A percentile compares a stretch with the other conserved stretches of the same genome.
These are phyloP conservation scores for Achroia grisella DNA, from an alignment of 1,140 invertebrate species.

Conservation along the genomic window DNA sequence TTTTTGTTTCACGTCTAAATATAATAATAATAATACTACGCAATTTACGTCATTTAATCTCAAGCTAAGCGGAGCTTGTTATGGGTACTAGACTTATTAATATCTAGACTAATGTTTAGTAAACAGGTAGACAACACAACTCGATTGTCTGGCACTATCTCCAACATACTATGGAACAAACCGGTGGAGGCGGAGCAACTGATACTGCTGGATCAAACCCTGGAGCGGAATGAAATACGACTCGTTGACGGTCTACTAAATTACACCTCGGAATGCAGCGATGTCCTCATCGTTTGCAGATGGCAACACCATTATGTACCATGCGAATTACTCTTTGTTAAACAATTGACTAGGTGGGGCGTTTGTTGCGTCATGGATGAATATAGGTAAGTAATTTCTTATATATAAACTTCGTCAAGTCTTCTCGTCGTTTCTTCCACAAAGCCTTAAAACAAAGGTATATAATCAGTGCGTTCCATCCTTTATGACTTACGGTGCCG, in stretches of 20 bases:
- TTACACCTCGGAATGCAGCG: constrained; percentile 27
- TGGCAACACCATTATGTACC: constrained; percentile 27
- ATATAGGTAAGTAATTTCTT: constrained; percentile 23
- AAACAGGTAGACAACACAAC: neutral
- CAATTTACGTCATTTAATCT: too few species aligned
- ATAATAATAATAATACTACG: too few species aligned
- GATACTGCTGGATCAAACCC: constrained; percentile 21
- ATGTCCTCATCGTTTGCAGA: constrained; percentile 29
- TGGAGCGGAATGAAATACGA: constrained; percentile 25
- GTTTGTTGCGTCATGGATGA: constrained; percentile 42
- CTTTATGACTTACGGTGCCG: too few species aligned
- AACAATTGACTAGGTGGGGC: constrained; percentile 37
- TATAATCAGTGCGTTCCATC: too few species aligned
- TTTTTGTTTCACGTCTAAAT: too few species aligned
- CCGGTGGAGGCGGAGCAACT: constrained; percentile 17
- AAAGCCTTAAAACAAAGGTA: too few species aligned
- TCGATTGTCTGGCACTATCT: constrained; percentile 23
- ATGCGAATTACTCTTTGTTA: constrained; percentile 34
- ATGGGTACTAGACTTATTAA: neutral
- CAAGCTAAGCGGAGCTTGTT: too few species aligned
- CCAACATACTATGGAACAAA: constrained; percentile 26
- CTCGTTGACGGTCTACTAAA: constrained; percentile 26
- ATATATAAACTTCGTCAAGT: too few species aligned
- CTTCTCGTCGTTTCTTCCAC: too few species aligned
- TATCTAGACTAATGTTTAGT: neutral